Evolutionary conservation across 2,888 invertebrate genomes (phyloP), one percentile per base, ranked within the genome.

Genomic region (Tiliacea aurago): DNA sequence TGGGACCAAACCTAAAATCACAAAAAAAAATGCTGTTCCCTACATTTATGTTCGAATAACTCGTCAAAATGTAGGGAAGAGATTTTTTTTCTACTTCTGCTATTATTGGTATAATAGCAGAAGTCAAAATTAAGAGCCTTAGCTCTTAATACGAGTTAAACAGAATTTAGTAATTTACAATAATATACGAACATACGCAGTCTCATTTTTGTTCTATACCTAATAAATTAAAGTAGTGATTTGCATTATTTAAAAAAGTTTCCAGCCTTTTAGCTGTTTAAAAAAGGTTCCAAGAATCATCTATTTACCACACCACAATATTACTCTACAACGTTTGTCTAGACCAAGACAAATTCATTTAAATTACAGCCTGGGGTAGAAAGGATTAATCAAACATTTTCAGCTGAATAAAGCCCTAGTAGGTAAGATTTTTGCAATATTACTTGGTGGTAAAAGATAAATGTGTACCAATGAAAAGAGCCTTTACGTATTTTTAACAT

Each of bases 241-340:
- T 73, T 72, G 66, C 73, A 74, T 77, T 61, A 77, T 77, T 77
- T 77, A 69, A 63, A 74, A 75, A 58, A 20, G 58, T 51, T 28
- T 70, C 3, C 61, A 76, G 53, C 71, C 70, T 76, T 84, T 84
- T 67, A 49, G 15, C 33, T 81, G 66, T 72, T 80, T 33, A 45
- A 66, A 79, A 70, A 82, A 51, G 80, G 73, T 70, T 64, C 49
- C 58, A 69, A 81, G 58, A 62, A 78, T 75, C 81, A 83, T 84
- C 77, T 83, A 66, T 84, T 85, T 76, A 84, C 83, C 75, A 76
- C 73, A 73, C 72, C 80, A 69, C 86, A 84, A 84, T 85, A 85
- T 87, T 84, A 84, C 77, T 68, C 81, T 79, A 70, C 61, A 45
- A 28, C 75, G 71, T 82, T 80, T 78, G 82, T 85, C 62, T 67